These are phyloP conservation scores for Petrolisthes cinctipes DNA, from an alignment of 2,888 invertebrate species.

Conservation along the genomic window DNA sequence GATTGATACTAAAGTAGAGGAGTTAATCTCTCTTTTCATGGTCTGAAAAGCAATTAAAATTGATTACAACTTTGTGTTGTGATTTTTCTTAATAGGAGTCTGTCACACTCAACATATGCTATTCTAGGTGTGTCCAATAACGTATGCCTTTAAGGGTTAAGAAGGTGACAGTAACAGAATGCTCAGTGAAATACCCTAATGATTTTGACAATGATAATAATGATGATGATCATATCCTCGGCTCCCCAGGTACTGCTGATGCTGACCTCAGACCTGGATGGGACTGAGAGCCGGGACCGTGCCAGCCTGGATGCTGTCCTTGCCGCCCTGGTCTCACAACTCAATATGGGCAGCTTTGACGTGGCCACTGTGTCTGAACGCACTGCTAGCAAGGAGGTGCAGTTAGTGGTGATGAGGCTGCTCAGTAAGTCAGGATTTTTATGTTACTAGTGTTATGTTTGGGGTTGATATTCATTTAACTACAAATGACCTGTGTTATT, in stretches of 20 bases:
- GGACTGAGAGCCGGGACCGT: constrained; percentile 84
- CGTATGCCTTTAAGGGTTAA: no score
- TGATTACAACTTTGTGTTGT: no score
- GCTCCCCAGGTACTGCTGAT: constrained; percentile 81
- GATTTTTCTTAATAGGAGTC: no score
- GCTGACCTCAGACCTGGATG: constrained; percentile 91
- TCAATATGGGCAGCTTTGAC: constrained; percentile 68
- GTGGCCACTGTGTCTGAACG: constrained; percentile 72
- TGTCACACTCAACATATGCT: no score
- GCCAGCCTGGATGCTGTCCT: constrained; percentile 83
- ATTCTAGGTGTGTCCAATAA: no score
- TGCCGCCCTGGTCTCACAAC: constrained; percentile 76
- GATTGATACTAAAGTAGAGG: no score
- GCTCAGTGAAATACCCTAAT: no score
- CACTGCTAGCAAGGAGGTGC: constrained; percentile 84
- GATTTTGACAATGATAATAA: no score
- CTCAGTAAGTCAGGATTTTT: constrained; percentile 77
- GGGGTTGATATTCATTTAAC: background rate
- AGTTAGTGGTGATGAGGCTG: constrained; percentile 87
- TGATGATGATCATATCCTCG: no score
- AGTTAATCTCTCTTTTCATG: no score
- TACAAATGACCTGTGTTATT: background rate
- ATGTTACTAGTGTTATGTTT: background rate
- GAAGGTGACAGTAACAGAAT: no score
- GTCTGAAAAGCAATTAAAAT: no score